phyloP scores from a whole-genome alignment of 92 coral and sea anemone species.

The Chrysogorgia sp. region DNA sequence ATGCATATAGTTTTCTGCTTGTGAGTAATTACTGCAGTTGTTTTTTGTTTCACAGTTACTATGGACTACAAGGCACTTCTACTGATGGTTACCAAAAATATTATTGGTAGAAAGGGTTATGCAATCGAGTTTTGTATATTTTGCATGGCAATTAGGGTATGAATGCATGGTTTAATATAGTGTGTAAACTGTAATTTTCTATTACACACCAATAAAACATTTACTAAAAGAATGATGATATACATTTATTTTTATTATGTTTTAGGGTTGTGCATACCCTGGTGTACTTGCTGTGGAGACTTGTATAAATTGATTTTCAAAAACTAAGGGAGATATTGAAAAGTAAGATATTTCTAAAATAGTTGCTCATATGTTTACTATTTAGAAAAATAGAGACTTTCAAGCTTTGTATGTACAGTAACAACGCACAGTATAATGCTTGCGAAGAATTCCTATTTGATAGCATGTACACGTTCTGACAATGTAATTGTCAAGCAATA shows the following conservation, averaged over 20 bases:
- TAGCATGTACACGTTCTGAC: too few species aligned
- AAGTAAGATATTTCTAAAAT: too few species aligned
- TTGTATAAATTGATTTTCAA: neutral
- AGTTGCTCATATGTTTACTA: too few species aligned
- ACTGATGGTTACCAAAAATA: conserved; percentile 7
- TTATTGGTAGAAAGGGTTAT: conserved; percentile 7
- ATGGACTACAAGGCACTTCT: conserved; percentile 15
- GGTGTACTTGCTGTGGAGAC: neutral
- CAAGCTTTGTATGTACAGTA: too few species aligned
- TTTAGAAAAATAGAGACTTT: too few species aligned
- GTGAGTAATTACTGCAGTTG: too few species aligned
- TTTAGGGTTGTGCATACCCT: conserved; percentile 4
- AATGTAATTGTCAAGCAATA: too few species aligned
- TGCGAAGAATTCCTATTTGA: too few species aligned
- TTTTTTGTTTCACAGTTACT: neutral
- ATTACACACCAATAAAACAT: neutral
- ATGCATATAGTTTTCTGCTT: too few species aligned
- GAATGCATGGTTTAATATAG: too few species aligned
- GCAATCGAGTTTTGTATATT: conserved; percentile 6
- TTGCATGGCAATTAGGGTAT: conserved; percentile 6
- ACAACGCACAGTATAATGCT: too few species aligned
- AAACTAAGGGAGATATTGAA: neutral
- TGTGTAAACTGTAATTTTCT: neutral
- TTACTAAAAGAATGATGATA: neutral
- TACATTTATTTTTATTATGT: neutral